Evolutionary conservation across 2,888 invertebrate species (phyloP), one percentile per base, ranked within the genome.

Genomic region (Diarsia brunnea): DNA sequence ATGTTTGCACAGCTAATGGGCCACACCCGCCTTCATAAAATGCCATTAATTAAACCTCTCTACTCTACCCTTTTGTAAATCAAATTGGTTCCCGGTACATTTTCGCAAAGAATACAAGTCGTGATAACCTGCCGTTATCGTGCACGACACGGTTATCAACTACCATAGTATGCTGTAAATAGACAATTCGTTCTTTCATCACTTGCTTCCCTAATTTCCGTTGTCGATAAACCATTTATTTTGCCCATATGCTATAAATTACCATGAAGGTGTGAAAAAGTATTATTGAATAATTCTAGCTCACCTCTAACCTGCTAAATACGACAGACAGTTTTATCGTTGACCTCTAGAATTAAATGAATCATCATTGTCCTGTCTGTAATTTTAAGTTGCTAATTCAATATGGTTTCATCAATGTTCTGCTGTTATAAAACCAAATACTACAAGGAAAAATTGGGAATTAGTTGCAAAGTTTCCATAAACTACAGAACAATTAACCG

Each of bases 1-100:
- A 85, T 95, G 95, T 95, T 95, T 95, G 92, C 90, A 88, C 90
- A 93, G 86, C 92, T 95, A 95, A 95, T 96, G 95, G 95, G 89
- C 92, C 94, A 90, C 94, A 89, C 95, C 95, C 89, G 89, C 84
- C 80, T 84, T 88, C 88, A 89, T 90, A 80, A 85, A 91, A 90
- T 87, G 89, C 88, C 88, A 91, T 92, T 92, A 92, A 94, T 93
- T 93, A 92, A 92, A 84, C 89, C 91, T 89, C 88, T 86, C 79
- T 73, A 69, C 88, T 86, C 79, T 73, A 69, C 81, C 81, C 82
- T 84, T 84, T 85, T 66, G 63, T 69, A 82, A 83, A 73, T 71
- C 71, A 83, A 76, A 79, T 64, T 83, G 66, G 61, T 83, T 60
- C 69, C 73, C 61, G 58, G 77, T 77, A 73, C 82, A 74, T 79